phyloP scores from a whole-genome alignment of 2,113 vertebrate species.

The Sylvia atricapilla region DNA sequence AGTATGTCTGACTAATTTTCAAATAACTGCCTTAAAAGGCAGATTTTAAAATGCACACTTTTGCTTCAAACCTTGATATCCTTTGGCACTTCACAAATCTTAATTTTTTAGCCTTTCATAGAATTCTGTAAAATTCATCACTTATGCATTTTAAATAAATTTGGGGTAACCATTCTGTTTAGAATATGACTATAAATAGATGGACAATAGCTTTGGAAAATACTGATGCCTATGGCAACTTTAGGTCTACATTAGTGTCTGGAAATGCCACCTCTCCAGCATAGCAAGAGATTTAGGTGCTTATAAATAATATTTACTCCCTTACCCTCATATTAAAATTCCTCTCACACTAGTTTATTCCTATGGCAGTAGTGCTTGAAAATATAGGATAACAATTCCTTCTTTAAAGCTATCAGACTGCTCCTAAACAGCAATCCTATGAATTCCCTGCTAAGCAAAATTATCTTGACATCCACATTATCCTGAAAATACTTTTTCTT shows the following conservation, averaged over 20 bases:
- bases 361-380: background rate
- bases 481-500: background rate
- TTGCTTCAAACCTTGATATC: background rate
- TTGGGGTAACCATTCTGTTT: background rate
- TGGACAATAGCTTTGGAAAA: background rate
- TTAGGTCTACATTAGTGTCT: background rate
- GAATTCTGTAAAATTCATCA: background rate
- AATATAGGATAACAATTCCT: background rate
- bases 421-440: background rate
- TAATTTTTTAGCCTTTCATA: background rate
- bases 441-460: background rate
- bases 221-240: background rate
- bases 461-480: background rate
- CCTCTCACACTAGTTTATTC: accelerated
- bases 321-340: background rate
- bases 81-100: background rate
- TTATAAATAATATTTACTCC: background rate
- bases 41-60: background rate
- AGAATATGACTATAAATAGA: background rate
- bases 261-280: background rate
- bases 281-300: background rate
- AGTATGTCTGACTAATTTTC: background rate
- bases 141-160: background rate
- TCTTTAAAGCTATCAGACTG: background rate
- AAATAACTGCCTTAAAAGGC: background rate